These are phyloP conservation scores for Centruroides vittatus DNA, from an alignment of 1,140 invertebrate species.

Conservation along the genomic window DNA sequence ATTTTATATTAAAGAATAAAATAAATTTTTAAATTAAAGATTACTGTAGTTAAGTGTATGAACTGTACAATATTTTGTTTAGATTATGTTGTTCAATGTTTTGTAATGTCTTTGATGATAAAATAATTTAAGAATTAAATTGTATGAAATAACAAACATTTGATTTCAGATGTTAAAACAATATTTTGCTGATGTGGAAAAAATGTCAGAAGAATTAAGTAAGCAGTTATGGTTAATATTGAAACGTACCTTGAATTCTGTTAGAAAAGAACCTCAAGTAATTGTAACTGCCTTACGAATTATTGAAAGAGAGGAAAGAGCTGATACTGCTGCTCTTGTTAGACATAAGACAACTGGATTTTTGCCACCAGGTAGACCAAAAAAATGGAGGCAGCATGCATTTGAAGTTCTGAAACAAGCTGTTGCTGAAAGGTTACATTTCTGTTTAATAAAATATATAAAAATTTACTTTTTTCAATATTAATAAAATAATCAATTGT, in stretches of 20 bases:
- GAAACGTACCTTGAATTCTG: slow-evolving; percentile 78
- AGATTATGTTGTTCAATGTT: too few relatives aligned
- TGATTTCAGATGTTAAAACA: slow-evolving; percentile 51
- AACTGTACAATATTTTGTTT: too few relatives aligned
- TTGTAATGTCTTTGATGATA: too few relatives aligned
- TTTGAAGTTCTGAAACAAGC: slow-evolving; percentile 64
- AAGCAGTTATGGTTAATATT: slow-evolving; percentile 83
- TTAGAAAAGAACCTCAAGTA: slow-evolving; percentile 75
- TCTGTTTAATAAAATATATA: slow-evolving; percentile 20
- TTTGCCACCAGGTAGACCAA: slow-evolving; percentile 81
- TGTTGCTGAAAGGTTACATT: slow-evolving; percentile 67
- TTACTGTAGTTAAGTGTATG: too few relatives aligned
- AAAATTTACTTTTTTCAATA: too few relatives aligned
- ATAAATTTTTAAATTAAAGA: too few relatives aligned
- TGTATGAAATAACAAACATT: too few relatives aligned
- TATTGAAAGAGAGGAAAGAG: slow-evolving; percentile 90
- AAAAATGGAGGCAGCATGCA: slow-evolving; percentile 78
- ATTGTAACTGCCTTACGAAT: slow-evolving; percentile 93
- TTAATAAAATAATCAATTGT: too few relatives aligned
- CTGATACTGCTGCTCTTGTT: slow-evolving; percentile 60
- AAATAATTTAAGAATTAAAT: too few relatives aligned
- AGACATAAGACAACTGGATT: slow-evolving; percentile 70
- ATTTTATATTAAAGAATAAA: too few relatives aligned
- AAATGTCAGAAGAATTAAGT: slow-evolving; percentile 64
- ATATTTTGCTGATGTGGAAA: slow-evolving; percentile 91